Conservation (phyloP, 1,140 invertebrate species). For the Colletes latitarsis region DNA sequence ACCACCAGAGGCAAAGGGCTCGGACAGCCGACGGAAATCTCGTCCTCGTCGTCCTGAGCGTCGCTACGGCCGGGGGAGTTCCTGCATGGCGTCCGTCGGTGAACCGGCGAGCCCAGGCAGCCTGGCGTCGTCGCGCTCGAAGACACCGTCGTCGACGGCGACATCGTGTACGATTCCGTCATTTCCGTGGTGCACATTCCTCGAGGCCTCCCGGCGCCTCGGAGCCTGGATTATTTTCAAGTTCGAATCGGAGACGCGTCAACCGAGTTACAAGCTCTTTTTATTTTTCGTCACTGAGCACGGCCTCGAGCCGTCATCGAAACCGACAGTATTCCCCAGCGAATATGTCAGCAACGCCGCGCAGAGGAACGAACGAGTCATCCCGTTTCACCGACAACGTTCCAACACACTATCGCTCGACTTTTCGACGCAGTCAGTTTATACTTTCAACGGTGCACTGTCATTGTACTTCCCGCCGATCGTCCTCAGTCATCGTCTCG, state of each 20-base stretch:
- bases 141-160: constrained; percentile 76
- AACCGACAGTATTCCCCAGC: neutral
- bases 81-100: constrained; percentile 56
- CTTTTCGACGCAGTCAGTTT: neutral
- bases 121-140: constrained; percentile 73
- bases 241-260: neutral
- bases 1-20: constrained; percentile 83
- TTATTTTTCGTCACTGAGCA: neutral
- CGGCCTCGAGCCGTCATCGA: neutral
- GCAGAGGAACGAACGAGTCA: neutral
- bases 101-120: constrained; percentile 63
- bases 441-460: constrained; percentile 23
- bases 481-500: constrained; percentile 23
- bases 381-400: neutral
- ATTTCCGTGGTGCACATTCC: constrained; percentile 80
- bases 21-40: constrained; percentile 88
- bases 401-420: neutral
- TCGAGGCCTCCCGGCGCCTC: too few species aligned
- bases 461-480: constrained; percentile 18
- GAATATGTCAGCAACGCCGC: neutral
- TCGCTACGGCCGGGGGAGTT: constrained; percentile 50
- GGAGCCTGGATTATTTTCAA: neutral
- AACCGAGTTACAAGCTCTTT: neutral
- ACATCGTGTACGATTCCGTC: constrained; percentile 78
- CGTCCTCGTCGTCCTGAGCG: constrained; percentile 82